A percentile compares a stretch with the other conserved stretches of the same genome.
Evolutionary conservation across 1,140 invertebrate genomes (phyloP).

Genomic region (Euura saliciscinereae): DNA sequence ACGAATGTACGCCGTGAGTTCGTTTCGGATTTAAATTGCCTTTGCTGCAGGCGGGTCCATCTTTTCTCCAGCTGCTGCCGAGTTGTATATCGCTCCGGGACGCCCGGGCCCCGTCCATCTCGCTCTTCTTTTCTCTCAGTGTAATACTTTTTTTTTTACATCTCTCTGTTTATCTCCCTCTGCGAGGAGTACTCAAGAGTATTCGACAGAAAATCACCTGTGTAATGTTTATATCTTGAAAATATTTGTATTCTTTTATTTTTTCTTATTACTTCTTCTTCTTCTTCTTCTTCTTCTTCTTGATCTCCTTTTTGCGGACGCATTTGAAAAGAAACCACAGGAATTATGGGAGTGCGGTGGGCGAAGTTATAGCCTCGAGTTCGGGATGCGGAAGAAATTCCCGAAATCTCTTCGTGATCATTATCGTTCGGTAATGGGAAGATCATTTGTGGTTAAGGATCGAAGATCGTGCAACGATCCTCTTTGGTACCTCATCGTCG

Average conservation of each 20-base stretch:
- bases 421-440: conserved; percentile 34
- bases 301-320: conserved; percentile 4
- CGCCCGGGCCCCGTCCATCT: neutral
- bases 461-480: conserved; percentile 25
- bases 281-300: neutral
- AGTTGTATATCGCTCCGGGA: neutral
- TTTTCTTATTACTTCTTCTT: neutral
- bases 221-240: neutral
- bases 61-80: neutral
- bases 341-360: neutral
- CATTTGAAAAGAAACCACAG: neutral
- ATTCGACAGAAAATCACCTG: neutral
- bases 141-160: neutral
- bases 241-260: neutral
- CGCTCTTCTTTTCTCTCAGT: neutral
- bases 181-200: neutral
- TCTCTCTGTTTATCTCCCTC: neutral
- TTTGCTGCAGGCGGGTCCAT: neutral
- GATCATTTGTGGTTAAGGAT: conserved; percentile 39
- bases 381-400: conserved; percentile 36
- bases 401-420: conserved; percentile 35
- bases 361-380: neutral
- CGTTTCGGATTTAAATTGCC: conserved; percentile 5
- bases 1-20: neutral
- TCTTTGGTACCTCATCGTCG: conserved; percentile 12